These are phyloP conservation scores for Ceraclea dissimilis DNA, from an alignment of 2,888 invertebrate genomes.

Conservation along the genomic window DNA sequence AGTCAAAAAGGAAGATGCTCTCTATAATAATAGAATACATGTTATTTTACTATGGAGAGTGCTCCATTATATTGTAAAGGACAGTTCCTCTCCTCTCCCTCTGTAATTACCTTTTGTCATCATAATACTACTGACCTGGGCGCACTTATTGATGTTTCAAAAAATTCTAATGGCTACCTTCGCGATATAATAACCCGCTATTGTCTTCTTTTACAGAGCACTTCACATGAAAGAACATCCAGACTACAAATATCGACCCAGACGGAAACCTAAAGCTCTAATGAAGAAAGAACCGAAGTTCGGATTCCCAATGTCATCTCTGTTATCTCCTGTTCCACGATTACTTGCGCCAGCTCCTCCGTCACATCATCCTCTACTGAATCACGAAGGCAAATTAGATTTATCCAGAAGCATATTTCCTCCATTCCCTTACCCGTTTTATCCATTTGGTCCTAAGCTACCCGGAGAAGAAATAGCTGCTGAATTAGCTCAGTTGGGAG, in stretches of 20 bases:
- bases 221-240: conserved; percentile 92
- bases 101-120: no score
- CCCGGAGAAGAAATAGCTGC: conserved; percentile 56
- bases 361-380: conserved; percentile 44
- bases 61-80: not conserved
- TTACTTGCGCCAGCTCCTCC: conserved; percentile 43
- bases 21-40: no score
- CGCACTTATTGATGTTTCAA: no score
- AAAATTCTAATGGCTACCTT: not conserved
- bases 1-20: conserved; percentile 22
- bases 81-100: not conserved
- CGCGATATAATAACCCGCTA: not conserved
- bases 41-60: not conserved
- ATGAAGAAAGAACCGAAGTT: conserved; percentile 74
- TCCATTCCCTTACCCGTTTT: conserved; percentile 62
- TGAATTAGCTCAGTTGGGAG: conserved; percentile 58
- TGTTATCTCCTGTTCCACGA: conserved; percentile 53
- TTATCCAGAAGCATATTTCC: conserved; percentile 61
- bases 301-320: conserved; percentile 58
- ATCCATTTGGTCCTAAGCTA: conserved; percentile 55
- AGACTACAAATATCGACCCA: conserved; percentile 85
- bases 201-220: conserved; percentile 52
- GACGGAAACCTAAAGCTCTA: conserved; percentile 79
- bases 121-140: no score
- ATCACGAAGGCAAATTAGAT: conserved; percentile 53